A percentile compares a stretch with the other conserved stretches of the same genome.
Conservation (phyloP, 2,888 invertebrate genomes). For the Autographa pulchrina region DNA sequence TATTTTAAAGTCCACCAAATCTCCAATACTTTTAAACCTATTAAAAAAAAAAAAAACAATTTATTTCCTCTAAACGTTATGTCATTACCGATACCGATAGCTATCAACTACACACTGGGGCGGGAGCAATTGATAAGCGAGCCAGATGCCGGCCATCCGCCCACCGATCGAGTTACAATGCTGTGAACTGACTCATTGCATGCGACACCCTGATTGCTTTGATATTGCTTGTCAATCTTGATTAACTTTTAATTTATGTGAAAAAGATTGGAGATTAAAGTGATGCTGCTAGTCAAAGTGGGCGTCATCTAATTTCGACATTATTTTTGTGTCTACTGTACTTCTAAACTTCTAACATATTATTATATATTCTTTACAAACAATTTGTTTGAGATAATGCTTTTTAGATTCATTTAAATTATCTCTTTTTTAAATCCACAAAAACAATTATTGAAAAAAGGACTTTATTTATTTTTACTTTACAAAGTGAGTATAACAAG, state of each 20-base stretch:
- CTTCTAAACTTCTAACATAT: no score
- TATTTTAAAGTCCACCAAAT: no score
- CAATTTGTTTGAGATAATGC: no score
- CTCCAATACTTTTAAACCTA: no score
- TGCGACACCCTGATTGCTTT: conserved; percentile 46
- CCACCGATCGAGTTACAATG: conserved; percentile 80
- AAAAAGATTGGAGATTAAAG: background rate
- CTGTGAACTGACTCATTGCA: conserved; percentile 59
- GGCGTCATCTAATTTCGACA: no score
- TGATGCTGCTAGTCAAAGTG: background rate
- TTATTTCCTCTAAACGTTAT: conserved; percentile 21
- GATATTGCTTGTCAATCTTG: conserved; percentile 19
- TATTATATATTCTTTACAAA: no score
- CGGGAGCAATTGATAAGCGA: conserved; percentile 75
- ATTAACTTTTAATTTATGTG: conserved; percentile 7
- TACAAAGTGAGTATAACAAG: no score
- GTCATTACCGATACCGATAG: conserved; percentile 52
- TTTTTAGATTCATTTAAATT: no score
- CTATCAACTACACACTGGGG: conserved; percentile 64
- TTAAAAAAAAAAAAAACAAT: background rate
- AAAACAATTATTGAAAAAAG: no score
- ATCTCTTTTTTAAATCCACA: no score
- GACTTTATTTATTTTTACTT: no score
- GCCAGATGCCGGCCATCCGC: conserved; percentile 81
- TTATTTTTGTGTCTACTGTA: no score